Evolutionary conservation across 2,888 invertebrate species (phyloP), one percentile per base, ranked within the genome.

Genomic region (Rhagophthalmus giganteus): DNA sequence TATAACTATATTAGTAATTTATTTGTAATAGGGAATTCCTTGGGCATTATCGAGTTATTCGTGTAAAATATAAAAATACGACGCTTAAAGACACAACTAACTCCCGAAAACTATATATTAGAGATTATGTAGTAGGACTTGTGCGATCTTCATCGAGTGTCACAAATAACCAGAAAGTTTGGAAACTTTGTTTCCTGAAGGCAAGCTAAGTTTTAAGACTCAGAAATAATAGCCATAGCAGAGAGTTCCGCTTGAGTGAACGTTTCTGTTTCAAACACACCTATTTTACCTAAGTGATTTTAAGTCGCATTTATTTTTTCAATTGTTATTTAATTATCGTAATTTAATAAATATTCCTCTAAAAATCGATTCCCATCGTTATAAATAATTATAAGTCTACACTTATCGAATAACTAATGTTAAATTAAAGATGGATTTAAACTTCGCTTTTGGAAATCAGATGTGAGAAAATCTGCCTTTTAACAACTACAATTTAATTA

Each of bases 161-260:
- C 20, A 7, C 20, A 20, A 20, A 20, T 20, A 20, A n/a, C n/a
- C 20, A 5, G 20, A 20, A 20, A 20, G 7, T 7, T 20, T 20
- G 26, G 14, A 37, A 42, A 37, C 26, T 50, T 42, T n/a, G n/a
- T n/a, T 44, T 38, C 26, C 25, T 38, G 37, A 41, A 40, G 35
- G 49, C 37, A 32, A 38, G 31, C 32, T 31, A 42, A 35, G 20
- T 28, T 44, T 28, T 34, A 37, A 20, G 33, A 28, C 33, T 34
- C 26, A 10, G 16, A n/a, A n/a, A n/a, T n/a, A n/a, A n/a, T n/a
- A n/a, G 32, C 41, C 32, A 24, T 32, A 34, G 33, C 35, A 37
- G 27, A 11, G 34, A 34, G 28, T 34, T 28, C 42, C 38, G 32
- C 50, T 44, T 26, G 39, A 51, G 39, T 51, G 50, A 44, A 32